Evolutionary conservation across 2,888 invertebrate species (phyloP).

Genomic region (Euclidia mi): DNA sequence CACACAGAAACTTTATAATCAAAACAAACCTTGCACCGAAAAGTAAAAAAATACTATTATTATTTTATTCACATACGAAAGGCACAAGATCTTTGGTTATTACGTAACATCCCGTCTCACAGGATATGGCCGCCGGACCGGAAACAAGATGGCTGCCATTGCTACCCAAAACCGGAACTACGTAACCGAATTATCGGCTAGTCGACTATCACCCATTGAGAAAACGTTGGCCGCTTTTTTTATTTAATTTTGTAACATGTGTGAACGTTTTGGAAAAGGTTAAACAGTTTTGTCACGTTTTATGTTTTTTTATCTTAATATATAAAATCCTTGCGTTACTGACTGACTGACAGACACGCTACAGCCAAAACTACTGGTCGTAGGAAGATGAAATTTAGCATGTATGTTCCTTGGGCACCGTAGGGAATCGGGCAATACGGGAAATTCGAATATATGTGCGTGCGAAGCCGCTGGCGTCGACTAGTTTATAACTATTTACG

Average conservation of each 20-base stretch:
- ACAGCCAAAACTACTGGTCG: no score
- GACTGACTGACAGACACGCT: no score
- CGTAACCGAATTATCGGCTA: constrained; percentile 63
- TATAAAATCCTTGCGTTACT: no score
- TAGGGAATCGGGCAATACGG: no score
- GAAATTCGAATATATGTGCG: no score
- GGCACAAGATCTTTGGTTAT: constrained; percentile 25
- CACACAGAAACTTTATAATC: not conserved
- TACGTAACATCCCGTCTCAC: constrained; percentile 42
- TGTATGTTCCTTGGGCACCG: no score
- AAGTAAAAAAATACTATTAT: constrained; percentile 5
- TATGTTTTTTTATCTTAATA: no score
- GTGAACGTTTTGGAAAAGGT: no score
- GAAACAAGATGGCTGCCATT: constrained; percentile 67
- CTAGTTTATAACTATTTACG: no score
- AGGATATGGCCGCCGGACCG: constrained; percentile 56
- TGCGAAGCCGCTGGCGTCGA: no score
- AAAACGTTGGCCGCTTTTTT: constrained; percentile 1
- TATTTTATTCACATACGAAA: constrained; percentile 15
- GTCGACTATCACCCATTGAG: constrained; percentile 15
- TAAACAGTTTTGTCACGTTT: no score
- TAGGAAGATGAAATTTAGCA: no score
- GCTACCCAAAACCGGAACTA: constrained; percentile 56
- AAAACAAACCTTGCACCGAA: not conserved
- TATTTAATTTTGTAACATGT: not conserved